Evolutionary conservation across 2,797 vertebrate genomes (phyloP).

Genomic region (Silurus aristotelis): DNA sequence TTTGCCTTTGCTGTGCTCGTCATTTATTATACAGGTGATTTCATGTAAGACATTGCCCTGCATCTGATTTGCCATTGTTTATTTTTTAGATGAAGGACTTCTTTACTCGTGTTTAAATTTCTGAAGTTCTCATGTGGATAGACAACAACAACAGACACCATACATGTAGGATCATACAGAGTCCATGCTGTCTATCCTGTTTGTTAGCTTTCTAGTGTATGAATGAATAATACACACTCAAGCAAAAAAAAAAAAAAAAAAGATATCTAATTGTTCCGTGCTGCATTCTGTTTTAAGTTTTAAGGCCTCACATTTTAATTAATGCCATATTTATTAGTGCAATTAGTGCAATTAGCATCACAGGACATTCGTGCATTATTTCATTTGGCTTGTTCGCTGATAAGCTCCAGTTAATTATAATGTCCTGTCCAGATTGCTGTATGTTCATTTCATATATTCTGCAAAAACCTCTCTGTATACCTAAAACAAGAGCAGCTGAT

Average conservation of each 20-base stretch:
- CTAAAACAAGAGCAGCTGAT: conserved; percentile 50
- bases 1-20: not conserved
- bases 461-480: conserved; percentile 23
- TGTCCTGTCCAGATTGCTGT: conserved; percentile 13
- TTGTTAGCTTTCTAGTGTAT: not conserved
- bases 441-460: conserved; percentile 44
- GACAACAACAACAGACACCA: not conserved
- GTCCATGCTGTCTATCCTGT: not conserved
- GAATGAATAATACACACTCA: not conserved
- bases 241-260: not conserved
- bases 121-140: not conserved
- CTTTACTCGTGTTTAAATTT: not conserved
- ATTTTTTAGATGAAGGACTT: not conserved
- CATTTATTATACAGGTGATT: not conserved
- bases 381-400: conserved; percentile 25
- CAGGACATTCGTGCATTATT: not conserved
- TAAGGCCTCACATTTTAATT: not conserved
- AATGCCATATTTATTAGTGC: not conserved
- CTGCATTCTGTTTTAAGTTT: not conserved
- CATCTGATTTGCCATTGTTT: not conserved
- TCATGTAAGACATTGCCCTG: not conserved
- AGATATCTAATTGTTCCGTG: not conserved
- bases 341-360: not conserved
- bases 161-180: not conserved
- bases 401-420: conserved; percentile 17